Evolutionary conservation across 2,113 vertebrate species (phyloP).

Genomic region (Bubalus kerabau): DNA sequence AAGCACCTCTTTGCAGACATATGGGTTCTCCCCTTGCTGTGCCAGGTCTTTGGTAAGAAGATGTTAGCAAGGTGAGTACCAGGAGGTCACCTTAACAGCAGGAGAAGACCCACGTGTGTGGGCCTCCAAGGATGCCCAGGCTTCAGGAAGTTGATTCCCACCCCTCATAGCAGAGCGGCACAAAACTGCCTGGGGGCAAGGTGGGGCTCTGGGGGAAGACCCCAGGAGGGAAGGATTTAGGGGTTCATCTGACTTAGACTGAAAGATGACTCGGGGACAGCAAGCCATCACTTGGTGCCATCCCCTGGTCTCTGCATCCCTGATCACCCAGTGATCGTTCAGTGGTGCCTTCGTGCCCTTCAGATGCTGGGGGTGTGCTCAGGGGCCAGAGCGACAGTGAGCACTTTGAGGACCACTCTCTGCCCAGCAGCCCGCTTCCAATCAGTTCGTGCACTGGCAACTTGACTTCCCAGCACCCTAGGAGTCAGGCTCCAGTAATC

Average conservation of each 20-base stretch:
- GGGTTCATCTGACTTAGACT: not conserved
- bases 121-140: not conserved
- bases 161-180: not conserved
- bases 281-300: not conserved
- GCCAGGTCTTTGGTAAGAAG: not conserved
- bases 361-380: not conserved
- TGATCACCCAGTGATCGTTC: not conserved
- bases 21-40: not conserved
- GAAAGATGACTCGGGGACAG: not conserved
- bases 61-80: not conserved
- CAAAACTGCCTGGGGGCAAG: not conserved
- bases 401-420: not conserved
- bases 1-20: not conserved
- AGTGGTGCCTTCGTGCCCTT: not conserved
- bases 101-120: not conserved
- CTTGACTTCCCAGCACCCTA: not conserved
- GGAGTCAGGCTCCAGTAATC: not conserved
- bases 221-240: not conserved
- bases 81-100: not conserved
- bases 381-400: not conserved
- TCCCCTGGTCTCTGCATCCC: not conserved
- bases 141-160: not conserved
- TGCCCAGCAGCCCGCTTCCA: not conserved
- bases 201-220: not conserved
- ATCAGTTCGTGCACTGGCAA: accelerated